phyloP scores from a whole-genome alignment of 2,113 vertebrate genomes.

The Rynchops niger region DNA sequence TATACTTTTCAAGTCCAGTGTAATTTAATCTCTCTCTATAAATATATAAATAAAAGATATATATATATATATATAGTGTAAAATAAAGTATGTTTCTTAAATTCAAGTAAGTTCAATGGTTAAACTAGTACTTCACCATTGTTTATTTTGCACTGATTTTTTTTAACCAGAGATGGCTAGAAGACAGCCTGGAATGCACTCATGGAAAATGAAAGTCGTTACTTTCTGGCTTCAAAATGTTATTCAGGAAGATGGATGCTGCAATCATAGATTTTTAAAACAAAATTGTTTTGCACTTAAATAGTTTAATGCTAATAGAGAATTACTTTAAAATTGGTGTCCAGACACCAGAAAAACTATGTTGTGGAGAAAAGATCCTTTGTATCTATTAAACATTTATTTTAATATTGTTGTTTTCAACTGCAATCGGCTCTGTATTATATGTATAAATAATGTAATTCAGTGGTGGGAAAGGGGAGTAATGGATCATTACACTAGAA shows the following conservation, averaged over 20 bases:
- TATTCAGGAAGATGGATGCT: constrained; percentile 88
- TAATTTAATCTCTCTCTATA: constrained; percentile 69
- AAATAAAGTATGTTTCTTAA: constrained; percentile 76
- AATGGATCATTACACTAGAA: constrained; percentile 84
- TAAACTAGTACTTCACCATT: constrained; percentile 77
- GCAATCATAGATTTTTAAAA: constrained; percentile 82
- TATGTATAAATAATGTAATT: constrained; percentile 83
- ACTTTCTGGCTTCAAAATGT: constrained; percentile 81
- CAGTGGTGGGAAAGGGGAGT: constrained; percentile 72
- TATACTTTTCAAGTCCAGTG: constrained; percentile 70
- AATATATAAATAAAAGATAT: constrained; percentile 60
- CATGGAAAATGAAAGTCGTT: constrained; percentile 70
- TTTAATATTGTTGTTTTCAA: constrained; percentile 92
- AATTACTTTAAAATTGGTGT: constrained; percentile 84
- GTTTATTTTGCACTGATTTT: constrained; percentile 89
- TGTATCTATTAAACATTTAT: constrained; percentile 93
- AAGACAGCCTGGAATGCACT: constrained; percentile 80
- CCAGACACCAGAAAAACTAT: constrained; percentile 78
- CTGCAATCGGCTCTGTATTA: constrained; percentile 85
- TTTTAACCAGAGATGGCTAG: constrained; percentile 74
- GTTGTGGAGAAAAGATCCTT: constrained; percentile 82
- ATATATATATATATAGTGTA: constrained; percentile 65
- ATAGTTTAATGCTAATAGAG: constrained; percentile 85
- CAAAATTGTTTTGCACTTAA: constrained; percentile 89
- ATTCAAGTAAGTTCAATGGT: constrained; percentile 70